Conservation (phyloP, 2,797 vertebrate genomes). For the Etheostoma nigrum region DNA sequence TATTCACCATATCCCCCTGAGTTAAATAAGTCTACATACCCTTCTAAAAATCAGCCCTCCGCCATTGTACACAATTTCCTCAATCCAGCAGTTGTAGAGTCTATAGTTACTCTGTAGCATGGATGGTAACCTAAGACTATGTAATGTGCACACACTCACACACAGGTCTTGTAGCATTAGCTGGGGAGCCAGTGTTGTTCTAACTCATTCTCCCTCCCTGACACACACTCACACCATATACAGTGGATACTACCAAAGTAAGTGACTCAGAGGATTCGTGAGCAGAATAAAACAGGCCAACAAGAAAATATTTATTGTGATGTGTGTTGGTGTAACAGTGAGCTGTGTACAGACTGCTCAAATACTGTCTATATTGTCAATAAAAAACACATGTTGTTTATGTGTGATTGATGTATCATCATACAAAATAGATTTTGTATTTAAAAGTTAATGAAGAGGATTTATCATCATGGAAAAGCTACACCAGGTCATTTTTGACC, state of each 20-base stretch:
- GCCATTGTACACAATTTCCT: not conserved
- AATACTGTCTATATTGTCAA: not conserved
- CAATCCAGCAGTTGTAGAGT: slow-evolving; percentile 12
- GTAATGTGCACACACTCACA: slow-evolving; percentile 19
- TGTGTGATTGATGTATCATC: slow-evolving; percentile 7
- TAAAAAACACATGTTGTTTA: not conserved
- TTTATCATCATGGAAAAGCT: not conserved
- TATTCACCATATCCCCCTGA: too few relatives aligned
- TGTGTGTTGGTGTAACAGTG: not conserved
- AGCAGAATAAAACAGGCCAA: slow-evolving; percentile 21
- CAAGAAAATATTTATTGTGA: slow-evolving; percentile 1
- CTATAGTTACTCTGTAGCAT: slow-evolving; percentile 13
- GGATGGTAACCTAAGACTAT: slow-evolving; percentile 38
- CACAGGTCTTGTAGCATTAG: slow-evolving; percentile 31
- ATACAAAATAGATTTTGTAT: slow-evolving; percentile 22
- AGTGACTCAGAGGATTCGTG: slow-evolving; percentile 18
- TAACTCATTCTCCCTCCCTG: not conserved
- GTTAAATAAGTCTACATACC: too few relatives aligned
- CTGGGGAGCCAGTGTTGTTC: slow-evolving; percentile 35
- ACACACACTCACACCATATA: slow-evolving; percentile 11
- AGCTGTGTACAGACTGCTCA: not conserved
- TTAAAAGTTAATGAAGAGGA: slow-evolving; percentile 9
- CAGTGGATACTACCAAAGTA: slow-evolving; percentile 22
- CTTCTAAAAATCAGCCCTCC: too few relatives aligned
- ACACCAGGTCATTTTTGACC: not conserved